A percentile compares a stretch with the other conserved stretches of the same genome.
These are phyloP conservation scores for Synergus laeviventris DNA, from an alignment of 2,888 invertebrate genomes.

Conservation along the genomic window DNA sequence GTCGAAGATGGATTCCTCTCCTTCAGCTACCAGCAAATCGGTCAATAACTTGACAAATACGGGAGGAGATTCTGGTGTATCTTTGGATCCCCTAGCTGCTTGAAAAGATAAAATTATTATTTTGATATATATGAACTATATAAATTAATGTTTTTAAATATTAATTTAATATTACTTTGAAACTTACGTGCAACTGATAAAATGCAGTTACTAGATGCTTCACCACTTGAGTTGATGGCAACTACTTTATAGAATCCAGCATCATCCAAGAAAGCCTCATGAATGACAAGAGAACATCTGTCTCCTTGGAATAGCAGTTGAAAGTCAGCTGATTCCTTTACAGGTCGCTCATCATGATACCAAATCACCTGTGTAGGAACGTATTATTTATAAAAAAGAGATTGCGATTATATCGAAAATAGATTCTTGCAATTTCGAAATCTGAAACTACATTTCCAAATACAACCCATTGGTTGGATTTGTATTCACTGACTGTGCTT, in stretches of 20 bases:
- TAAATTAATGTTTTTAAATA: neutral
- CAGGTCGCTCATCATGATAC: constrained; percentile 88
- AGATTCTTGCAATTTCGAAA: neutral
- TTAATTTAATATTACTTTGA: neutral
- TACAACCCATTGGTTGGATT: too few species aligned
- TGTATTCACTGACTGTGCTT: too few species aligned
- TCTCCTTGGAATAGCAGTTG: constrained; percentile 91
- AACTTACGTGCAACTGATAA: constrained; percentile 78
- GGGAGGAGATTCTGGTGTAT: constrained; percentile 77
- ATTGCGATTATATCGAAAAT: too few species aligned
- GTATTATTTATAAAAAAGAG: too few species aligned
- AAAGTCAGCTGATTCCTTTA: constrained; percentile 90
- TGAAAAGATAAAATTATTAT: neutral
- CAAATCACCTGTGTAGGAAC: constrained; percentile 79
- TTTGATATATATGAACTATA: neutral
- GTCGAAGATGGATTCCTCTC: constrained; percentile 83
- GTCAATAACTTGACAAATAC: constrained; percentile 84
- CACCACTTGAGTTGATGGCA: constrained; percentile 90
- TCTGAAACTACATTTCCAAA: too few species aligned
- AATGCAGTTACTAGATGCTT: constrained; percentile 84
- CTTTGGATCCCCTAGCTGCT: constrained; percentile 50
- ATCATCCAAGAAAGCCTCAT: constrained; percentile 86
- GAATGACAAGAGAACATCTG: constrained; percentile 84
- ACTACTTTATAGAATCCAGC: constrained; percentile 88
- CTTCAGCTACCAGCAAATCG: constrained; percentile 84